Percentiles rank a stretch among this genome's conserved stretches.
phyloP scores from a whole-genome alignment of 1,140 invertebrate genomes.

The Solenopsis fugax region DNA sequence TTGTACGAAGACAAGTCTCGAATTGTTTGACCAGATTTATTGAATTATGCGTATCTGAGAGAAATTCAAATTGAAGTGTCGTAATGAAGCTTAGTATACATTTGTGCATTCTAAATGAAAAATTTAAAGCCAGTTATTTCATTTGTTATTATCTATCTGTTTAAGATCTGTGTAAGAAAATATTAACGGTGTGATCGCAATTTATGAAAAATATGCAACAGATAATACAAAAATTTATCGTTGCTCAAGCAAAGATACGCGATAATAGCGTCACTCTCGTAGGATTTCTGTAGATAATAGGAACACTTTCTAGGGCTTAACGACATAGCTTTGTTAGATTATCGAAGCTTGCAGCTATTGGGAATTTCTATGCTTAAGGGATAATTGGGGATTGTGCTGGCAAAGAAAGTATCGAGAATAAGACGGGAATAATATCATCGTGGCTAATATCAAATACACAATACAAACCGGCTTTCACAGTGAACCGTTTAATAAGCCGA shows the following conservation, averaged over 20 bases:
- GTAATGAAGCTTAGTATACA: neutral
- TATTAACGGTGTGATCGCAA: neutral
- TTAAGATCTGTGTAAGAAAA: neutral
- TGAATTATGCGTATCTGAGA: conserved; percentile 23
- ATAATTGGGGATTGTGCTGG: conserved; percentile 50
- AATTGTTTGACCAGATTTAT: conserved; percentile 14
- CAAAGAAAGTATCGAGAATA: conserved; percentile 50
- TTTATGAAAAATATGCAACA: conserved; percentile 3
- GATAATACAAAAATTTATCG: neutral
- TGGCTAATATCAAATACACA: conserved; percentile 44
- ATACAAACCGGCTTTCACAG: conserved; percentile 48
- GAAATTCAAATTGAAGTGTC: neutral
- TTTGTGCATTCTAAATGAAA: neutral
- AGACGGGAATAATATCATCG: conserved; percentile 43
- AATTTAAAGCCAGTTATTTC: neutral
- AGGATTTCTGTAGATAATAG: conserved; percentile 55
- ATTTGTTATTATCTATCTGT: neutral
- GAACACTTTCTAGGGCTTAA: conserved; percentile 54
- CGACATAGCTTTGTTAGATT: conserved; percentile 58
- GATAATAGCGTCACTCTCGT: conserved; percentile 36
- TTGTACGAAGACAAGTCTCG: conserved; percentile 22
- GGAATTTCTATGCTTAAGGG: conserved; percentile 60
- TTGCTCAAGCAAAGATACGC: conserved; percentile 12
- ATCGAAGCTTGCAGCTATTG: conserved; percentile 55
- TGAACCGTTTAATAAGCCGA: conserved; percentile 52